Evolutionary conservation across 2,797 vertebrate genomes (phyloP).

Genomic region (Naso thynnoides): DNA sequence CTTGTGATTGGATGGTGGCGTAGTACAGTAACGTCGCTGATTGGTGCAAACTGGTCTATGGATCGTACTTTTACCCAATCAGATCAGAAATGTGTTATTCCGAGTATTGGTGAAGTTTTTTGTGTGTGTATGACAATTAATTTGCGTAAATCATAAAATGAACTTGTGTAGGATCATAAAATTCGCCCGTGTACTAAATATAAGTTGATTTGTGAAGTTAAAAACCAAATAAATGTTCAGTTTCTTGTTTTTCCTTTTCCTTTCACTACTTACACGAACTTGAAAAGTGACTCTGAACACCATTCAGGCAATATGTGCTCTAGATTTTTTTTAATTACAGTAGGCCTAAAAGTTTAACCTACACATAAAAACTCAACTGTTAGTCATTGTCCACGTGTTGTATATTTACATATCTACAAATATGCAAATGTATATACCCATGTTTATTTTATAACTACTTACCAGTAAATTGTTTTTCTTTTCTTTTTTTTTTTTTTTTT

Average conservation of each 20-base stretch:
- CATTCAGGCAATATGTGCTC: not conserved
- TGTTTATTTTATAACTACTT: not conserved
- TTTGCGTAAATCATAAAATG: not conserved
- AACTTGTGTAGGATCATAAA: not conserved
- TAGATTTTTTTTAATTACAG: not conserved
- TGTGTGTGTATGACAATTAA: not conserved
- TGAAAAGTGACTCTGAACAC: not conserved
- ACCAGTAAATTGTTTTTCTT: no score
- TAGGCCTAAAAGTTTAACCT: not conserved
- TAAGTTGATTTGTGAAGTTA: no score
- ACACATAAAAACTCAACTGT: not conserved
- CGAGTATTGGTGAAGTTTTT: constrained; percentile 9
- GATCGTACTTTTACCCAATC: constrained; percentile 64
- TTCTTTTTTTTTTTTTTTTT: not conserved
- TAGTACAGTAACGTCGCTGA: constrained; percentile 58
- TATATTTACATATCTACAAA: no score
- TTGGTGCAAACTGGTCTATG: constrained; percentile 57
- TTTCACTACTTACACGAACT: no score
- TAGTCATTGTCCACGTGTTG: not conserved
- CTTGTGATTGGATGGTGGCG: constrained; percentile 65
- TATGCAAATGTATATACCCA: no score
- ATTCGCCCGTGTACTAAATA: fast-evolving
- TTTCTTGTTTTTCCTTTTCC: not conserved
- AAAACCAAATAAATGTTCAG: not conserved
- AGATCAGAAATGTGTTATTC: constrained; percentile 4